Conservation (phyloP, 2,888 invertebrate genomes). For the Drosophila diplacantha region DNA sequence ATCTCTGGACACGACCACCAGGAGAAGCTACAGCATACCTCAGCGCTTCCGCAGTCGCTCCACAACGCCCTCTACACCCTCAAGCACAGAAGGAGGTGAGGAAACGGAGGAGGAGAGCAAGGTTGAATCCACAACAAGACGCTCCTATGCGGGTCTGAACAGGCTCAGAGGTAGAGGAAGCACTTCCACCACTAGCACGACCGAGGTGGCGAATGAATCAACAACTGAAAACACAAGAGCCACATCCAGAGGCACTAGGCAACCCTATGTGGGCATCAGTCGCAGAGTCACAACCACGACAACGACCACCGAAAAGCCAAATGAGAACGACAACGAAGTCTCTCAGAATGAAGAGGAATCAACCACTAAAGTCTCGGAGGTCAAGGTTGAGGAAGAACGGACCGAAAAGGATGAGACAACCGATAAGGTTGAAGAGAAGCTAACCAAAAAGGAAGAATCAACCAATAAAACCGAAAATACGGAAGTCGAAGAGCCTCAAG, state of each 20-base stretch:
- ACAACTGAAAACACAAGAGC: conserved; percentile 10
- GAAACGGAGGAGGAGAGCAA: conserved; percentile 16
- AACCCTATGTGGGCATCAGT: conserved; percentile 27
- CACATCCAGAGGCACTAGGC: conserved; percentile 1
- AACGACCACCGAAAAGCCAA: conserved; percentile 14
- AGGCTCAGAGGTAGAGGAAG: conserved; percentile 27
- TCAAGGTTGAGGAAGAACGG: conserved; percentile 3
- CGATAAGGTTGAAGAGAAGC: not conserved
- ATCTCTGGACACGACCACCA: conserved; percentile 17
- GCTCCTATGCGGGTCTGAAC: conserved; percentile 35
- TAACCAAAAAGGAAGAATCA: not conserved
- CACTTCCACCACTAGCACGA: conserved; percentile 11
- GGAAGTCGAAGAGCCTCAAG: not conserved
- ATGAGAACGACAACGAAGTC: not conserved
- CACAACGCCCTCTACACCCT: conserved; percentile 22
- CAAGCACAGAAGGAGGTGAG: not conserved
- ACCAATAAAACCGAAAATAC: not conserved
- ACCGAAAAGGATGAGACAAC: not conserved
- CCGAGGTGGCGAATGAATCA: not conserved
- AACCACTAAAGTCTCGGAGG: conserved; percentile 7
- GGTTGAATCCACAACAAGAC: conserved; percentile 33
- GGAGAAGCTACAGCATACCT: conserved; percentile 17
- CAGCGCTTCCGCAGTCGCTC: conserved; percentile 39
- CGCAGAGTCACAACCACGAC: conserved; percentile 15
- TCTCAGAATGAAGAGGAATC: conserved; percentile 5